Evolutionary conservation across 2,888 invertebrate species (phyloP), one percentile per base, ranked within the genome.

Genomic region (Ellobium chinense): DNA sequence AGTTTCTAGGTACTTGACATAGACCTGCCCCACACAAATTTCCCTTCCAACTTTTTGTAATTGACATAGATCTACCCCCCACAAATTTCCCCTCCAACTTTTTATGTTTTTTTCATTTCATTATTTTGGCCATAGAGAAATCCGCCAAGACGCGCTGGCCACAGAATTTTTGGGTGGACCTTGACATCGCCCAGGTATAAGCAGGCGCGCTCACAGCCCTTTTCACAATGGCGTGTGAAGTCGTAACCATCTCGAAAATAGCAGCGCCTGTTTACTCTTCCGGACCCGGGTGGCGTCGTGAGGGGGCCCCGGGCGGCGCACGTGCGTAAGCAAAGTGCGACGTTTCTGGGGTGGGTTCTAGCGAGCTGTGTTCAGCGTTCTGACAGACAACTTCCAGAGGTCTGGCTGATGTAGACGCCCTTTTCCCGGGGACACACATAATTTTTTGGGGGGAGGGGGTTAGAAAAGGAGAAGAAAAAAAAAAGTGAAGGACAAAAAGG

Each of bases 171-270:
- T 56, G 12, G 24, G 31, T 70, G 70, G 70, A 56, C 70, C 56
- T n/a, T 73, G 73, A 73, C 73, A 62, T 73, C 37, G 60, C 60
- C 73, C 73, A 62, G 60, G 62, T 62, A 62, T 39, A 73, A 37
- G 37, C 39, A 60, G 9, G 27, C 37, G 12, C n/a, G 29, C 37
- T 37, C 34, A 27, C 27, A 73, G 60, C 62, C 60, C 73, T 73
- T 62, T 24, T 39, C 34, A n/a, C 39, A 73, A 62, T 24, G 58
- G 73, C 60, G 73, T 73, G 73, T 39, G 73, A 73, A 73, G 58
- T 39, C 60, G 62, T 62, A 73, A 73, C 73, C 27, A 46, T 14
- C 73, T 73, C 62, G 62, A 62, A 62, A 62, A 73, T 73, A 62
- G 62, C 60, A 36, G 37, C 37, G 24, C 73, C 73, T 73, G 73